Conservation (phyloP, 2,888 invertebrate species). For the Nasonia oneida region DNA sequence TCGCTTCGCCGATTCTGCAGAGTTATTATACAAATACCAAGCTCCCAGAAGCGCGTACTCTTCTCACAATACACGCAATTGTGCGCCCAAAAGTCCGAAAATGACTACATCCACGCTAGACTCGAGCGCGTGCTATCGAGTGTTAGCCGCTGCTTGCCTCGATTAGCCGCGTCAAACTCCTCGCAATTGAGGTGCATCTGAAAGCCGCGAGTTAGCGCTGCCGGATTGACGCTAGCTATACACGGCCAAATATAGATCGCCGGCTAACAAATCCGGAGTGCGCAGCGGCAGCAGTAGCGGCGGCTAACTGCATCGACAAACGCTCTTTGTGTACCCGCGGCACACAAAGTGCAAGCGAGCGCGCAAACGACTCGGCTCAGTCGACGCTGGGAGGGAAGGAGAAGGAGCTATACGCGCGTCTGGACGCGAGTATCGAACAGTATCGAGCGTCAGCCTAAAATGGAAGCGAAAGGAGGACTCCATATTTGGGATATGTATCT, state of each 20-base stretch:
- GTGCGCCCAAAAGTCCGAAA: no score
- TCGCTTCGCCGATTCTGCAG: no score
- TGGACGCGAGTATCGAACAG: slow-evolving; percentile 48
- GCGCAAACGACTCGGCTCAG: not conserved
- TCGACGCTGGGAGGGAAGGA: no score
- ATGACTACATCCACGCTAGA: no score
- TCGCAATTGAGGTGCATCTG: slow-evolving; percentile 39
- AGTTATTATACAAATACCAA: no score
- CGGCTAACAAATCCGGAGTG: slow-evolving; percentile 68
- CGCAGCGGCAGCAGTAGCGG: not conserved
- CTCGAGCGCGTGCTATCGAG: no score
- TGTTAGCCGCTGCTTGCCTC: not conserved
- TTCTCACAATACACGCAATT: no score
- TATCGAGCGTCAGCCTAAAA: slow-evolving; percentile 60
- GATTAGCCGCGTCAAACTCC: slow-evolving; percentile 26
- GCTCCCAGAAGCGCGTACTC: no score
- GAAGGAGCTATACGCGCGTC: not conserved
- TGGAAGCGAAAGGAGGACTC: slow-evolving; percentile 65
- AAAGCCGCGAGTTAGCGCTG: slow-evolving; percentile 41
- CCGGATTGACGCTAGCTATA: slow-evolving; percentile 61
- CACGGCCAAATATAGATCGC: slow-evolving; percentile 69
- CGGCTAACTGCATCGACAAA: slow-evolving; percentile 52
- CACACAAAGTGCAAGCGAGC: slow-evolving; percentile 45
- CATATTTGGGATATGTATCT: slow-evolving; percentile 63
- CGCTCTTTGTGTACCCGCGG: slow-evolving; percentile 53